phyloP scores from a whole-genome alignment of 2,797 vertebrate genomes.

The Clamator glandarius region DNA sequence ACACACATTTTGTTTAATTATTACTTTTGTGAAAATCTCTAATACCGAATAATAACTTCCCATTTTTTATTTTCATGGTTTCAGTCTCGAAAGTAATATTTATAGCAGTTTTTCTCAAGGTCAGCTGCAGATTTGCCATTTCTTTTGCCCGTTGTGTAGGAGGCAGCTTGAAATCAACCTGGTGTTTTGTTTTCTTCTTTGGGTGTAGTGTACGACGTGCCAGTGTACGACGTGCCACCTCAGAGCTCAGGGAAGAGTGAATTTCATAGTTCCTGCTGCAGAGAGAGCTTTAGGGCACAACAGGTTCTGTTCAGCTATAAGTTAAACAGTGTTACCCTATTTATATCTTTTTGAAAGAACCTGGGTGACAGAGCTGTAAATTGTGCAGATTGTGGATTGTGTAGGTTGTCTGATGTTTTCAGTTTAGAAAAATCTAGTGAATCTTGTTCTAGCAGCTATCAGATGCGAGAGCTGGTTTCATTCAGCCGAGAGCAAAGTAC shows the following conservation, averaged over 20 bases:
- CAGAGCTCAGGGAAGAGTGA: not conserved
- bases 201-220: not conserved
- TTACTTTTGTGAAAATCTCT: not conserved
- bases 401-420: constrained; percentile 31
- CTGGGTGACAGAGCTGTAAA: constrained; percentile 15
- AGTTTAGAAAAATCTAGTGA: constrained; percentile 21
- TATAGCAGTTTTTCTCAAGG: not conserved
- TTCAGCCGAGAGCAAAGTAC: constrained; percentile 13
- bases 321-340: constrained; percentile 17
- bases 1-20: not conserved
- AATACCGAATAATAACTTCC: not conserved
- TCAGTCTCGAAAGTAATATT: not conserved
- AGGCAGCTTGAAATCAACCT: constrained; percentile 22
- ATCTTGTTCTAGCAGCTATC: constrained; percentile 18
- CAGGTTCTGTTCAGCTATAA: constrained; percentile 34
- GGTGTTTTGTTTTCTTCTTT: constrained; percentile 12
- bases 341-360: not conserved
- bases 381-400: constrained; percentile 32
- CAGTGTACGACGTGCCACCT: not conserved
- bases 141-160: not conserved
- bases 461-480: constrained; percentile 12
- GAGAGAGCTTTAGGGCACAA: not conserved
- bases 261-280: constrained; percentile 11
- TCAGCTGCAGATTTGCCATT: not conserved
- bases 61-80: not conserved